Conservation (phyloP, 2,888 invertebrate genomes). For the Exocentrus adspersus region DNA sequence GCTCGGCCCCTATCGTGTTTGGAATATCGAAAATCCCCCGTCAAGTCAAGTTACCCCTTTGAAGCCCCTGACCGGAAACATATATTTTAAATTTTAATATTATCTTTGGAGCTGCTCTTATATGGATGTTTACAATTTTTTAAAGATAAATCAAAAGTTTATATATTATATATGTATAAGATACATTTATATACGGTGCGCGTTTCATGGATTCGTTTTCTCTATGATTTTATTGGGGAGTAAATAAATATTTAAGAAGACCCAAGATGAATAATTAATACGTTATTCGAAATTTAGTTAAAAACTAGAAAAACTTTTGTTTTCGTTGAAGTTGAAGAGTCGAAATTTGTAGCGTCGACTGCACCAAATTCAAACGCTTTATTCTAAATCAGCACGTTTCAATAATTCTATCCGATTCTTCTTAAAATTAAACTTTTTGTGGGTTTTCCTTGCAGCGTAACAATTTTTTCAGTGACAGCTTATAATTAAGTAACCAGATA, state of each 20-base stretch:
- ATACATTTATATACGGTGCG: too few species aligned
- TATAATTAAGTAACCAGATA: background rate
- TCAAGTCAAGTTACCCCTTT: background rate
- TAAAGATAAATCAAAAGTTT: too few species aligned
- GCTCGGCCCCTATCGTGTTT: background rate
- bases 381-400: background rate
- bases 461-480: background rate
- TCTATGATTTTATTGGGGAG: too few species aligned
- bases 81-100: background rate
- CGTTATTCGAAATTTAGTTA: too few species aligned
- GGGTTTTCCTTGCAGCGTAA: background rate
- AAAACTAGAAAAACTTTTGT: too few species aligned
- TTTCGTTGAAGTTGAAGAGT: too few species aligned
- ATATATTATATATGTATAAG: too few species aligned
- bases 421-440: background rate
- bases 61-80: background rate
- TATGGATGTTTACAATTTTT: background rate
- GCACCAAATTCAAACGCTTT: too few species aligned
- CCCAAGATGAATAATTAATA: too few species aligned
- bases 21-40: background rate
- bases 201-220: too few species aligned
- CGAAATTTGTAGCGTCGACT: too few species aligned
- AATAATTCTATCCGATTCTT: background rate
- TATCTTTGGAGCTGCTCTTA: background rate
- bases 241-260: too few species aligned